These are phyloP conservation scores for Drosophila sulfurigaster DNA, from an alignment of 1,140 invertebrate genomes.

Conservation along the genomic window DNA sequence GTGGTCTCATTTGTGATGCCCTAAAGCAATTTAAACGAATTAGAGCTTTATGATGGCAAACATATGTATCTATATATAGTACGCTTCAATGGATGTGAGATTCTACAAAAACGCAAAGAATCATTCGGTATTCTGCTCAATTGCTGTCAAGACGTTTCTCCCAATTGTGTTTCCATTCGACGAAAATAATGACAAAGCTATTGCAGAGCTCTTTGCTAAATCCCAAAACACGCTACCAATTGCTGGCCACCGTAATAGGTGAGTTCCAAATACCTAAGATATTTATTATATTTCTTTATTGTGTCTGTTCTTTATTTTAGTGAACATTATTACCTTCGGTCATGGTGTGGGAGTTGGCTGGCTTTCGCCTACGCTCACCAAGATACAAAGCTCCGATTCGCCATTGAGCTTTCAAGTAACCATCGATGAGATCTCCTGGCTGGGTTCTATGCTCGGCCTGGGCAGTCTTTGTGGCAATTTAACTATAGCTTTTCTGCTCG, in stretches of 20 bases:
- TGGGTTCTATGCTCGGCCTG: conserved; percentile 79
- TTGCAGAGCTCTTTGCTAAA: background rate
- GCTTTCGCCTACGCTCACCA: conserved; percentile 82
- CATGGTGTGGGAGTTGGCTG: conserved; percentile 85
- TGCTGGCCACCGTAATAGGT: conserved; percentile 1
- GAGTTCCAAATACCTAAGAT: background rate
- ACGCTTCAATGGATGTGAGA: background rate
- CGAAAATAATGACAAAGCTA: background rate
- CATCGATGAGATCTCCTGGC: conserved; percentile 78
- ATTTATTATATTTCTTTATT: too few species aligned
- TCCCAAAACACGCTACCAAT: background rate
- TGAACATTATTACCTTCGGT: conserved; percentile 80
- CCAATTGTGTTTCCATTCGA: background rate
- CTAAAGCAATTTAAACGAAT: background rate
- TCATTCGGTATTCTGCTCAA: background rate
- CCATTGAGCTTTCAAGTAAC: conserved; percentile 67
- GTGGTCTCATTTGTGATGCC: background rate
- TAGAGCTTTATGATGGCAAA: background rate
- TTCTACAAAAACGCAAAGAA: background rate
- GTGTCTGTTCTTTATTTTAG: too few species aligned
- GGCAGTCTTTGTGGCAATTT: conserved; percentile 77
- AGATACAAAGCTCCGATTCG: conserved; percentile 59
- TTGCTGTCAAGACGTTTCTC: background rate
- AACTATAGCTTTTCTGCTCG: conserved; percentile 74
- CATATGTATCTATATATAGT: background rate